Conservation (phyloP, 2,797 vertebrate genomes). For the Hozukius guyotensis region DNA sequence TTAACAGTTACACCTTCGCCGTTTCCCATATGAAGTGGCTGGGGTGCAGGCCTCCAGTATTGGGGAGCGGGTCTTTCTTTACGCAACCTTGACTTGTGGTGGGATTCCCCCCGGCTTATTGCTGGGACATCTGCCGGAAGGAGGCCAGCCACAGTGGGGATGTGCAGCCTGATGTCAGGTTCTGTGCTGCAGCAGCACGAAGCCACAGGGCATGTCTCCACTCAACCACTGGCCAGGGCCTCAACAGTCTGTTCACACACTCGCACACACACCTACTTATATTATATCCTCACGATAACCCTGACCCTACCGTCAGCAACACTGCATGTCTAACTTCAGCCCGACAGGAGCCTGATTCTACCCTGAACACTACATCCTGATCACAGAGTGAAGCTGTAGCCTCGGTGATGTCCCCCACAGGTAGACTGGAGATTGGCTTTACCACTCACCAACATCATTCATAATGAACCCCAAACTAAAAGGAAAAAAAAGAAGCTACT, state of each 20-base stretch:
- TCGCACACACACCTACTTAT: background rate
- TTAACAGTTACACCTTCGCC: conserved; percentile 30
- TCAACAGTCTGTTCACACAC: conserved; percentile 71
- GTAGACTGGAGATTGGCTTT: background rate
- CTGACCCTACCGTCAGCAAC: conserved; percentile 15
- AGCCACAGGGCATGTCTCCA: conserved; percentile 86
- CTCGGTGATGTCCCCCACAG: background rate
- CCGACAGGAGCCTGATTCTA: background rate
- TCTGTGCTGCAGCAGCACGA: conserved; percentile 73
- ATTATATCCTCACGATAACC: background rate
- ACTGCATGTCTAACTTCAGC: background rate
- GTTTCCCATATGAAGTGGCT: conserved; percentile 50
- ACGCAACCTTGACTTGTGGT: conserved; percentile 88
- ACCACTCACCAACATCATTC: background rate
- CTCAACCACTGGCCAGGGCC: conserved; percentile 79
- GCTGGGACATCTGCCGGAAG: conserved; percentile 95
- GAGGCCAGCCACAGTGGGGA: conserved; percentile 90
- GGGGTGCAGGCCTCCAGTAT: conserved; percentile 58
- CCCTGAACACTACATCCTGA: background rate
- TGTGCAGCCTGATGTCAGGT: conserved; percentile 84
- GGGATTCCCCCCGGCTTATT: conserved; percentile 83
- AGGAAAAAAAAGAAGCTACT: too few relatives aligned
- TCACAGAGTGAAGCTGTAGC: background rate
- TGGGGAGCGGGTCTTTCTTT: conserved; percentile 82
- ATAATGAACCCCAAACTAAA: background rate